Percentiles rank a stretch among this genome's conserved stretches.
phyloP scores from a whole-genome alignment of 37 sponge, comb jelly and placozoan genomes.

The Amphimedon queenslandica region DNA sequence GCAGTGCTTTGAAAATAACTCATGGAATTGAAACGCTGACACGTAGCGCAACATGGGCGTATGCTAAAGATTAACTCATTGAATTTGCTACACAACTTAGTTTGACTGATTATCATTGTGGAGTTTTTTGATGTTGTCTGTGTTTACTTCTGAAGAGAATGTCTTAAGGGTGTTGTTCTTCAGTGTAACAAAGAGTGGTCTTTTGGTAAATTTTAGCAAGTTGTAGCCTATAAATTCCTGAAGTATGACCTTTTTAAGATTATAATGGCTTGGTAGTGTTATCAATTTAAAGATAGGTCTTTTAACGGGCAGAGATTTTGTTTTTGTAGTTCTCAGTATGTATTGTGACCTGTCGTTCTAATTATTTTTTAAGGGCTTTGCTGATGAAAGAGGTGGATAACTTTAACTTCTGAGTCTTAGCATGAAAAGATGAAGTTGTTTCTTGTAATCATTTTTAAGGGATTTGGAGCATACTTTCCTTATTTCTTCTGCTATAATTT shows the following conservation, averaged over 20 bases:
- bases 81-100: neutral
- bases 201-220: neutral
- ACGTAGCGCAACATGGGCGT: slow-evolving; percentile 18
- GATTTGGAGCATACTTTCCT: slow-evolving; percentile 21
- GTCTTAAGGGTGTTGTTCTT: neutral
- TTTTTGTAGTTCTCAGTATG: neutral
- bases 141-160: no score
- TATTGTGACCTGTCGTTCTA: neutral
- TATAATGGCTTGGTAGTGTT: slow-evolving; percentile 17
- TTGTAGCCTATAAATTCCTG: slow-evolving; percentile 1
- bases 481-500: slow-evolving; percentile 16
- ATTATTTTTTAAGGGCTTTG: neutral
- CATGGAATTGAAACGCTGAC: slow-evolving; percentile 9
- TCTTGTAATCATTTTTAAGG: neutral
- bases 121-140: neutral
- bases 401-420: slow-evolving; percentile 3
- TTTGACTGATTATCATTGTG: neutral
- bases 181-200: slow-evolving; percentile 11
- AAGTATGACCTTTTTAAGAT: slow-evolving; percentile 4
- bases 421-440: neutral
- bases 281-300: slow-evolving; percentile 19
- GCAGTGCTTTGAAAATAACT: slow-evolving; percentile 3
- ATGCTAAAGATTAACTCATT: no score
- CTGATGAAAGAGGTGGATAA: slow-evolving; percentile 13
- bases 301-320: neutral